Evolutionary conservation across 35 echinoderm and acorn worm genomes (phyloP).

Genomic region (Anneissia japonica): DNA sequence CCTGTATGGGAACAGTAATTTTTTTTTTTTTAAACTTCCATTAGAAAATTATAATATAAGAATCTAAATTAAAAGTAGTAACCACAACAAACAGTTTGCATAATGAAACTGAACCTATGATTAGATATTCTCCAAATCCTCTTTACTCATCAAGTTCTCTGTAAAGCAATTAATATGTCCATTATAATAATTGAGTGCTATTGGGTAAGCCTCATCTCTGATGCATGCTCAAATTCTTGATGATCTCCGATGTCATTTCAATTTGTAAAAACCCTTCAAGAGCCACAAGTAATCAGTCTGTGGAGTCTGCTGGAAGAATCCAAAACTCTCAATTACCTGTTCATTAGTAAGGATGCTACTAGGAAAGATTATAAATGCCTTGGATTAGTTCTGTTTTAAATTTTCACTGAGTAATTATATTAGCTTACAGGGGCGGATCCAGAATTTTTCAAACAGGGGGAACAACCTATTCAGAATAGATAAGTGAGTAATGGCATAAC

Average conservation of each 20-base stretch:
- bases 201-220: not conserved
- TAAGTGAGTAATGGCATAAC: too few species aligned
- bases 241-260: not conserved
- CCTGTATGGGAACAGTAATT: too few species aligned
- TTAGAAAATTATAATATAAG: too few species aligned
- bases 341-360: not conserved
- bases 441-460: too few species aligned
- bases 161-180: not conserved
- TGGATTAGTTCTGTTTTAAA: not conserved
- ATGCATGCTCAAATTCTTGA: not conserved
- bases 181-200: not conserved
- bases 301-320: not conserved
- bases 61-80: too few species aligned
- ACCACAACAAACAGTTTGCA: not conserved
- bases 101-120: not conserved
- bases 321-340: not conserved
- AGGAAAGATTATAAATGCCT: not conserved
- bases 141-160: not conserved
- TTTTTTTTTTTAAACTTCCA: too few species aligned
- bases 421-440: too few species aligned
- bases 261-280: not conserved
- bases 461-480: too few species aligned
- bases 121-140: not conserved
- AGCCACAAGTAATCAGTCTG: not conserved
- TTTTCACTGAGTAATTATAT: too few species aligned